Base-by-base conservation (phyloP, 2,797 vertebrate species). In the Peromyscus attwateri region DNA sequence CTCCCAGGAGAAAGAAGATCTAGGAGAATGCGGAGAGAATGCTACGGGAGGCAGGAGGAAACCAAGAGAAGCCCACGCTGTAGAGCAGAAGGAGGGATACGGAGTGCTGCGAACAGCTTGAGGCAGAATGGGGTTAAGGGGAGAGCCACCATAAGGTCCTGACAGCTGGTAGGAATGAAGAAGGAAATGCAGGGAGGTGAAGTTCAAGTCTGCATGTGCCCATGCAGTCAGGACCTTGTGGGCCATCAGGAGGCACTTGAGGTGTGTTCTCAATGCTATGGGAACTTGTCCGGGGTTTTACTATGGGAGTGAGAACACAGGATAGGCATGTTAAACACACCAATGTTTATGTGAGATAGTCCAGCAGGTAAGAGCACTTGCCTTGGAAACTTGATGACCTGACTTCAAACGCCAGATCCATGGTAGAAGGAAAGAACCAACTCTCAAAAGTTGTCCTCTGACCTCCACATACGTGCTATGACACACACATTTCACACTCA, bases 201-300 rank as follows among this genome's bases (percentile, higher is more conserved):
- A 40, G 88, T 55, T 75, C 37, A 60, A 79, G 55, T 31, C 29
- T 34, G 82, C 29, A 21, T 23, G 62, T 84, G 82, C 23, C 16
- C n/a, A 40, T n/a, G 31, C 29, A 21, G 46, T 37, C 8, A 62
- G 37, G 83, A 29, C 60, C 60, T 64, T 16, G 19, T 7, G 25
- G 55, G 34, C 73, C 49, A n/a, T 43, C 25, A 46, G 52, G 40
- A 90, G 27, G 52, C 12, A 21, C 82, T 52, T 87, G 79, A 82
- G 46, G 83, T 55, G 52, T 87, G 77, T 68, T 85, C 73, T 73
- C 62, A 91, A 46, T 82, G 73, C 82, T 82, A 27, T 80, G 55
- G 49, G 60, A 94, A 73, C n/a, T 70, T 43, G 43, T 90, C 5
- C 40, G 49, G 57, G 31, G 25, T 92, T 93, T 93, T 71, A 80